Percentiles rank a stretch among this genome's conserved stretches.
Evolutionary conservation across 2,113 vertebrate species (phyloP).

Genomic region (Lamprotornis superbus): DNA sequence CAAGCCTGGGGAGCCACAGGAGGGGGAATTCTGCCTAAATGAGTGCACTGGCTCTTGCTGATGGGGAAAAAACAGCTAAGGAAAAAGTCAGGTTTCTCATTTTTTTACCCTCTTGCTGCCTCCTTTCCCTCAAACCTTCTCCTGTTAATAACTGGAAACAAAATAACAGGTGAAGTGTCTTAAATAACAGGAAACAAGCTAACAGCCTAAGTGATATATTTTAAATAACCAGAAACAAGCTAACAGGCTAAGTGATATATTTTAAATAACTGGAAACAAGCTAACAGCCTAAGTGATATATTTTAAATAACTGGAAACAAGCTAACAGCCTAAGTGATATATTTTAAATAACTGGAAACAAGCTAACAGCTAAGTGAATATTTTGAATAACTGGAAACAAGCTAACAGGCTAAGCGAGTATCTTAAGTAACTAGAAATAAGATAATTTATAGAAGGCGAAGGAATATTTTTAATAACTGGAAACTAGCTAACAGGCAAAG

Average conservation of each 20-base stretch:
- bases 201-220: accelerated
- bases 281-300: too few species aligned
- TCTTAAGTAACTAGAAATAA: too few species aligned
- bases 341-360: neutral
- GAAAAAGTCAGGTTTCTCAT: too few species aligned
- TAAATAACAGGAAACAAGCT: neutral
- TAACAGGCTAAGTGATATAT: too few species aligned
- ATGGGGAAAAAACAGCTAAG: neutral
- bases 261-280: too few species aligned
- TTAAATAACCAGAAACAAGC: neutral
- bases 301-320: too few species aligned
- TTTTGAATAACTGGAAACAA: neutral
- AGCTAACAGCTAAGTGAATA: neutral
- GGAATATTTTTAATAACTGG: neutral
- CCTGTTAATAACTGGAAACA: neutral
- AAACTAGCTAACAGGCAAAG: neutral
- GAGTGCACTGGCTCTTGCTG: neutral
- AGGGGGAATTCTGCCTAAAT: neutral
- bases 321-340: neutral
- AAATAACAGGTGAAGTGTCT: neutral
- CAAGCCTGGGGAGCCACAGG: neutral
- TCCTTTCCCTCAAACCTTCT: neutral
- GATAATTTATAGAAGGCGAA: too few species aligned
- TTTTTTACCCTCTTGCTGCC: neutral
- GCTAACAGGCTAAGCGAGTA: neutral